These are phyloP conservation scores for Batillaria attramentaria DNA, from an alignment of 1,140 invertebrate species.

Conservation along the genomic window DNA sequence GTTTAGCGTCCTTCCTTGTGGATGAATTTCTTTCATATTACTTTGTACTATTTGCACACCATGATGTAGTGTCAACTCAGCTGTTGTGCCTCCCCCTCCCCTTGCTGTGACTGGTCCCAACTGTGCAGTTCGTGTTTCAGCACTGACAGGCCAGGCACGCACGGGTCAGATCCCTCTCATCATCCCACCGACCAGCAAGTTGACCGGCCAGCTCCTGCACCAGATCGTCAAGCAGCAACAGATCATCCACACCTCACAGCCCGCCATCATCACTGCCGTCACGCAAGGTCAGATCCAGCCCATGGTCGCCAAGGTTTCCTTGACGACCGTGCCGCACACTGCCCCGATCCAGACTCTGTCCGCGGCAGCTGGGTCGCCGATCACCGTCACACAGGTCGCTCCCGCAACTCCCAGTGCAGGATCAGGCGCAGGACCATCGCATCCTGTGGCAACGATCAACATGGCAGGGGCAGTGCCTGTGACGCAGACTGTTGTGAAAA, in stretches of 20 bases:
- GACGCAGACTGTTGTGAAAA: constrained; percentile 25
- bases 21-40: too few species aligned
- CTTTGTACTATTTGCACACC: too few species aligned
- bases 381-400: constrained; percentile 46
- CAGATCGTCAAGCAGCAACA: constrained; percentile 60
- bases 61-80: neutral
- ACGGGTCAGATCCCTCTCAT: constrained; percentile 38
- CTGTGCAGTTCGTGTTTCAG: constrained; percentile 15
- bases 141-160: constrained; percentile 33
- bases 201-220: constrained; percentile 58
- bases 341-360: constrained; percentile 52
- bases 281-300: constrained; percentile 55
- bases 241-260: constrained; percentile 55
- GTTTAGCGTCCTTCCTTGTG: too few species aligned
- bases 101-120: neutral
- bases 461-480: constrained; percentile 5
- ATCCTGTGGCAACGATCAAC: constrained; percentile 39
- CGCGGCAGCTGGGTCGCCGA: constrained; percentile 39
- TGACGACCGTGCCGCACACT: constrained; percentile 34
- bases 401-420: constrained; percentile 33
- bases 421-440: constrained; percentile 23
- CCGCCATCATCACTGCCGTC: constrained; percentile 63
- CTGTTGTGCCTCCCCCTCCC: neutral
- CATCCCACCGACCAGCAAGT: constrained; percentile 30
- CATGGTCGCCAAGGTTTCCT: constrained; percentile 51